phyloP scores from a whole-genome alignment of 2,888 invertebrate species.

The Spisula solida region DNA sequence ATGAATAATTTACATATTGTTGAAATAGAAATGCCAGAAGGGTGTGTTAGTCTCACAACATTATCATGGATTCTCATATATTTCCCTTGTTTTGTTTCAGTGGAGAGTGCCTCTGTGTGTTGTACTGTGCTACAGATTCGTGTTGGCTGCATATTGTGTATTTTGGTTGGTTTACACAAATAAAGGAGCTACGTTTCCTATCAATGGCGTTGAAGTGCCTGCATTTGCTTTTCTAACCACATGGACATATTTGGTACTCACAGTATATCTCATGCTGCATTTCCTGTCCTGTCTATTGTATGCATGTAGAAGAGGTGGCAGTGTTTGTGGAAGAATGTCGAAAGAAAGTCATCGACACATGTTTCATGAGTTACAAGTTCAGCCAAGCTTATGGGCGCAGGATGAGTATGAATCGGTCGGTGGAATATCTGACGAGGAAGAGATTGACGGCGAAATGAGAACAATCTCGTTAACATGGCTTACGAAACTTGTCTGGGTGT shows the following conservation, averaged over 20 bases:
- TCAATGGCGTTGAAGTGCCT: constrained; percentile 58
- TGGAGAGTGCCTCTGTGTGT: constrained; percentile 81
- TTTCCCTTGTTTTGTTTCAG: constrained; percentile 72
- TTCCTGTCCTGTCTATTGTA: constrained; percentile 66
- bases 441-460: constrained; percentile 32
- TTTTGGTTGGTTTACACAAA: constrained; percentile 77
- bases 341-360: constrained; percentile 68
- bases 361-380: constrained; percentile 72
- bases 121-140: constrained; percentile 79
- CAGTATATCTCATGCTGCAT: constrained; percentile 76
- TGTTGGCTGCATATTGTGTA: constrained; percentile 78
- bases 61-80: too few species aligned
- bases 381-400: constrained; percentile 72
- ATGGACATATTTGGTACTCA: constrained; percentile 83
- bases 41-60: too few species aligned
- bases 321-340: constrained; percentile 43
- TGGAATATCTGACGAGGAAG: constrained; percentile 48
- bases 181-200: not conserved
- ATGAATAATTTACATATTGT: too few species aligned
- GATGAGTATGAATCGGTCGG: constrained; percentile 58
- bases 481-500: constrained; percentile 77
- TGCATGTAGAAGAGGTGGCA: constrained; percentile 57
- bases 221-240: constrained; percentile 83
- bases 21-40: not conserved
- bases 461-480: constrained; percentile 66